phyloP scores from a whole-genome alignment of 2,888 invertebrate genomes.

The Drosophila maculinotata region DNA sequence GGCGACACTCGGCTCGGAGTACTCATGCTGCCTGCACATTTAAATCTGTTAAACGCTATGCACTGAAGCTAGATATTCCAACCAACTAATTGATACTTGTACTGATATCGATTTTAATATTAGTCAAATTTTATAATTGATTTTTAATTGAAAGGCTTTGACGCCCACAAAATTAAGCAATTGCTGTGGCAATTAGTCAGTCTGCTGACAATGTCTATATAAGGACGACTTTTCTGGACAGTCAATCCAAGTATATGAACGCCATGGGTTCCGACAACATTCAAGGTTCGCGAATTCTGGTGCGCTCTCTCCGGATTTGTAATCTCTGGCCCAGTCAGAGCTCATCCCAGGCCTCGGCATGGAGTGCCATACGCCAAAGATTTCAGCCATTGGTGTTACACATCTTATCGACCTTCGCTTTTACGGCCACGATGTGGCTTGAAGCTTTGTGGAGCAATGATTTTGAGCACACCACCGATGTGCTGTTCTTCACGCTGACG shows the following conservation, averaged over 20 bases:
- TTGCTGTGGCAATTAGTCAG: slow-evolving; percentile 17
- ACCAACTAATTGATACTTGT: slow-evolving; percentile 20
- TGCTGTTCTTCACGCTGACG: slow-evolving; percentile 44
- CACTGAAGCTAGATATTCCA: slow-evolving; percentile 2
- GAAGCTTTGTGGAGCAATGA: slow-evolving; percentile 51
- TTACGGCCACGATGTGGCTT: slow-evolving; percentile 47
- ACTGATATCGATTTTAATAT: slow-evolving; percentile 48
- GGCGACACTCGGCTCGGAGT: slow-evolving; percentile 30
- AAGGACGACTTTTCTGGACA: background rate
- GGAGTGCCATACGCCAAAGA: slow-evolving; percentile 13
- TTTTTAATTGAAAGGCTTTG: slow-evolving; percentile 56
- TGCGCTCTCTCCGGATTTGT: slow-evolving; percentile 16
- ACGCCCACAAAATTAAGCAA: slow-evolving; percentile 63
- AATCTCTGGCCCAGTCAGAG: slow-evolving; percentile 38
- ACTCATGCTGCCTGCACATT: slow-evolving; percentile 21
- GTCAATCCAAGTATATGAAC: slow-evolving; percentile 7
- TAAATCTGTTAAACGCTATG: slow-evolving; percentile 12
- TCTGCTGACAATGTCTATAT: slow-evolving; percentile 26
- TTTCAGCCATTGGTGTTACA: slow-evolving; percentile 32
- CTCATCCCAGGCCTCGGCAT: background rate
- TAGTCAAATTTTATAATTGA: slow-evolving; percentile 37
- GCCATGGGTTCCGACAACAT: slow-evolving; percentile 48
- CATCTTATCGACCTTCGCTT: slow-evolving; percentile 9
- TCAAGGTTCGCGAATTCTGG: slow-evolving; percentile 28
- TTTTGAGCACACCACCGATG: slow-evolving; percentile 46